phyloP scores from a whole-genome alignment of 2,113 vertebrate species.

The Melanotaenia duboulayi region DNA sequence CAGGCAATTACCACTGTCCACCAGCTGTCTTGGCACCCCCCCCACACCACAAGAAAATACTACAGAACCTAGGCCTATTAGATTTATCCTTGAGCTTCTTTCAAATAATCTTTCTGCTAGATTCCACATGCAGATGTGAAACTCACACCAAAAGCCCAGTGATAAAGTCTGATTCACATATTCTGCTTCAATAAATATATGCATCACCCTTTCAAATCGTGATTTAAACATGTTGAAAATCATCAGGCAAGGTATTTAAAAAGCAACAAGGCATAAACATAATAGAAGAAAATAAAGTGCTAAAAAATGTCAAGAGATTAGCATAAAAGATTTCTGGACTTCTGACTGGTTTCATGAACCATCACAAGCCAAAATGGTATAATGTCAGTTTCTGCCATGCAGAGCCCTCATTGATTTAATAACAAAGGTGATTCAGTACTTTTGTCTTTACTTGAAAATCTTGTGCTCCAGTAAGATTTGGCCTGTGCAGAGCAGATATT shows the following conservation, averaged over 20 bases:
- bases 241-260: conserved; percentile 43
- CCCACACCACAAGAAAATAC: conserved; percentile 22
- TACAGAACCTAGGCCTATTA: conserved; percentile 17
- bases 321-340: conserved; percentile 9
- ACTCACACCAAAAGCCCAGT: conserved; percentile 3
- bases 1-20: neutral
- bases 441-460: conserved; percentile 37
- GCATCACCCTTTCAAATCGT: conserved; percentile 34
- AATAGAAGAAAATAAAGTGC: conserved; percentile 44
- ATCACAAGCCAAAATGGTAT: conserved; percentile 3
- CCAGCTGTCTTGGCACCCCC: conserved; percentile 12
- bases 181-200: conserved; percentile 62
- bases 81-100: conserved; percentile 32
- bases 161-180: conserved; percentile 34
- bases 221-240: conserved; percentile 27
- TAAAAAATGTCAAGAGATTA: conserved; percentile 25
- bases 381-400: conserved; percentile 13
- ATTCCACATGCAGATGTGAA: conserved; percentile 37
- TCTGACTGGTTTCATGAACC: conserved; percentile 4
- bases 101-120: conserved; percentile 28
- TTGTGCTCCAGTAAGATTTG: conserved; percentile 40
- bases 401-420: conserved; percentile 6
- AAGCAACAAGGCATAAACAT: conserved; percentile 47
- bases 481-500: conserved; percentile 14
- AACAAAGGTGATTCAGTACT: conserved; percentile 16